Percentiles rank a stretch among this genome's conserved stretches.
These are phyloP conservation scores for Malurus elegans DNA, from an alignment of 2,113 vertebrate genomes.

Conservation along the genomic window DNA sequence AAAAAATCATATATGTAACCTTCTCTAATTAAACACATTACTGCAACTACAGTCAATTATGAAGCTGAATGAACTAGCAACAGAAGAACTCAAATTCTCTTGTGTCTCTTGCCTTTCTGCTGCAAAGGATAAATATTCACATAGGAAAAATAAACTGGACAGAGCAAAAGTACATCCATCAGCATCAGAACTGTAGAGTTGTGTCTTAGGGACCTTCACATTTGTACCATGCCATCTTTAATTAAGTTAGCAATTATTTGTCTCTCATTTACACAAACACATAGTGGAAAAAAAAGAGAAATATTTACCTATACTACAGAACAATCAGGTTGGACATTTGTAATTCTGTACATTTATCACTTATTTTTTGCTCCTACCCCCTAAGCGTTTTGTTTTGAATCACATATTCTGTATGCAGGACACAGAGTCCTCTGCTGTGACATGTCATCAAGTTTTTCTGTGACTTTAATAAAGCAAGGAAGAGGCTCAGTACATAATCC, in stretches of 20 bases:
- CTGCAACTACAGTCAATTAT: background rate
- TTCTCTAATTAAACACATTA: background rate
- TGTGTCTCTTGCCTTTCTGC: background rate
- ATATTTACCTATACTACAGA: background rate
- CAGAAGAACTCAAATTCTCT: background rate
- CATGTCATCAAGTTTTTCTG: background rate
- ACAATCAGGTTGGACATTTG: background rate
- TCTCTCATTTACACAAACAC: background rate
- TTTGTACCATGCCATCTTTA: background rate
- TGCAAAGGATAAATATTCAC: background rate
- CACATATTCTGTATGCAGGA: background rate
- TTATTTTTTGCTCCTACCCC: accelerated
- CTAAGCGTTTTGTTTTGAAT: background rate
- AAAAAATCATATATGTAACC: background rate
- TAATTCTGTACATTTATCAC: background rate
- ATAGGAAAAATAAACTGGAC: background rate
- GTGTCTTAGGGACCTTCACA: background rate
- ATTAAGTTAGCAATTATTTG: background rate
- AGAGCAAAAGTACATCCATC: background rate
- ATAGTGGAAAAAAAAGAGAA: background rate
- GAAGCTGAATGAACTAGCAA: background rate
- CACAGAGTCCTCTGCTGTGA: background rate
- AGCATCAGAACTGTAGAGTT: background rate
- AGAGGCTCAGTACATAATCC: background rate
- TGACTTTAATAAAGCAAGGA: background rate